Evolutionary conservation across 2,113 vertebrate species (phyloP).

Genomic region (Halichoeres trimaculatus): DNA sequence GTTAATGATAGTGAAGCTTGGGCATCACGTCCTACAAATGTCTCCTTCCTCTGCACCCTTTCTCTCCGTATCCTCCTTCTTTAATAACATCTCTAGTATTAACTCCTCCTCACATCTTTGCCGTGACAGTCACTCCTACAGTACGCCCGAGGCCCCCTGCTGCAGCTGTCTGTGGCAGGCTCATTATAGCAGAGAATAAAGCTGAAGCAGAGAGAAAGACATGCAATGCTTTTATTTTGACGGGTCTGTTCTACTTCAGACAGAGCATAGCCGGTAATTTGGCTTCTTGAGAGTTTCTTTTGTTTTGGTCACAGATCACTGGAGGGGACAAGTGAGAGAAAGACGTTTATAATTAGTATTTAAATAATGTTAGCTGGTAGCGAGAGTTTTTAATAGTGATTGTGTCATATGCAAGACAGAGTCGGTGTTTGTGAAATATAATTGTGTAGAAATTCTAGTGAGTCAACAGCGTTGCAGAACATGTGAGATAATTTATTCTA

Average conservation of each 20-base stretch:
- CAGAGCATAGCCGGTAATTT: constrained; percentile 4
- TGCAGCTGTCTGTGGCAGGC: constrained; percentile 14
- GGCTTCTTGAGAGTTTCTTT: constrained; percentile 12
- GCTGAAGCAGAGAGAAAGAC: background rate
- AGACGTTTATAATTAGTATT: constrained; percentile 55
- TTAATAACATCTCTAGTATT: constrained; percentile 13
- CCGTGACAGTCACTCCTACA: constrained; percentile 22
- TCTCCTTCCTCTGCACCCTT: constrained; percentile 35
- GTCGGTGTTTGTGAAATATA: constrained; percentile 73
- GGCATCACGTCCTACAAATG: constrained; percentile 33
- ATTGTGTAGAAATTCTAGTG: constrained; percentile 63
- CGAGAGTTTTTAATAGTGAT: constrained; percentile 69
- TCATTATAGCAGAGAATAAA: constrained; percentile 37
- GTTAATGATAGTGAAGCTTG: constrained; percentile 44
- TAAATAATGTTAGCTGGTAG: constrained; percentile 67
- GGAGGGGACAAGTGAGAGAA: constrained; percentile 20
- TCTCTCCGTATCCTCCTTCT: constrained; percentile 17
- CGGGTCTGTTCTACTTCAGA: constrained; percentile 38
- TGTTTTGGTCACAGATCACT: constrained; percentile 25
- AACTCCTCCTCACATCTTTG: constrained; percentile 29
- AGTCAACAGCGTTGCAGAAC: constrained; percentile 48
- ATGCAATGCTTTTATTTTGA: constrained; percentile 9
- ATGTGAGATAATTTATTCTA: constrained; percentile 10
- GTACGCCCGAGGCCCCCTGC: constrained; percentile 1
- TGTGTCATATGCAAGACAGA: constrained; percentile 73